phyloP scores from a whole-genome alignment of 2,888 invertebrate genomes.

The Rhorus exstirpatorius region DNA sequence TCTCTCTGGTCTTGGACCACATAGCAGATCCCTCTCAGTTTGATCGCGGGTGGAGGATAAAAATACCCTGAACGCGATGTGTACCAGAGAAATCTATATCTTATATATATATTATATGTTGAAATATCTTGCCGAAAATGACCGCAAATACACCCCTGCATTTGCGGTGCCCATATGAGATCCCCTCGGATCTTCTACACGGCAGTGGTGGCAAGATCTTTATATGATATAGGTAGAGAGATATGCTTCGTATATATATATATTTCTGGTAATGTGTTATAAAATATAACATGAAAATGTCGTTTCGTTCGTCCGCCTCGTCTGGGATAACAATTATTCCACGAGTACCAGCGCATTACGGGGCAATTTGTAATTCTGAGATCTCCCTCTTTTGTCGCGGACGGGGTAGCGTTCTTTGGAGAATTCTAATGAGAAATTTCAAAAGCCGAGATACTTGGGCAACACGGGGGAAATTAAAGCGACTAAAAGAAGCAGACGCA shows the following conservation, averaged over 20 bases:
- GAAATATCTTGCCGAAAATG: no score
- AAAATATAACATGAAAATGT: constrained; percentile 4
- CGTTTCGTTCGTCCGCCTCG: constrained; percentile 12
- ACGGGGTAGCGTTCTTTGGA: constrained; percentile 10
- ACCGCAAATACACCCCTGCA: no score
- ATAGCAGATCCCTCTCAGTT: no score
- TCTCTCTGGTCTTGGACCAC: no score
- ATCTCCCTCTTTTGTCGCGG: constrained; percentile 3
- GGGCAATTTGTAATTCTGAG: constrained; percentile 28
- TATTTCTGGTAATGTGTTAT: not conserved
- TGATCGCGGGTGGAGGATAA: no score
- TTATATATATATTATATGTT: no score
- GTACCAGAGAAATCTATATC: no score
- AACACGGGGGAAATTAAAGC: not conserved
- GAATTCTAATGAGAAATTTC: constrained; percentile 39
- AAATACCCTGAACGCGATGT: no score
- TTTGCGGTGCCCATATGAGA: no score
- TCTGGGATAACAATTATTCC: constrained; percentile 17
- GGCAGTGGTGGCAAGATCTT: no score
- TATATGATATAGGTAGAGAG: no score
- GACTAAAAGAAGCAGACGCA: not conserved
- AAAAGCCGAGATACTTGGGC: constrained; percentile 1
- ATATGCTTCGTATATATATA: constrained; percentile 3
- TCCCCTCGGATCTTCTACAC: no score
- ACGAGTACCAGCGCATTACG: not conserved